Percentiles rank a stretch among this genome's conserved stretches.
These are phyloP conservation scores for Nebria salina DNA, from an alignment of 2,888 invertebrate genomes.

Conservation along the genomic window DNA sequence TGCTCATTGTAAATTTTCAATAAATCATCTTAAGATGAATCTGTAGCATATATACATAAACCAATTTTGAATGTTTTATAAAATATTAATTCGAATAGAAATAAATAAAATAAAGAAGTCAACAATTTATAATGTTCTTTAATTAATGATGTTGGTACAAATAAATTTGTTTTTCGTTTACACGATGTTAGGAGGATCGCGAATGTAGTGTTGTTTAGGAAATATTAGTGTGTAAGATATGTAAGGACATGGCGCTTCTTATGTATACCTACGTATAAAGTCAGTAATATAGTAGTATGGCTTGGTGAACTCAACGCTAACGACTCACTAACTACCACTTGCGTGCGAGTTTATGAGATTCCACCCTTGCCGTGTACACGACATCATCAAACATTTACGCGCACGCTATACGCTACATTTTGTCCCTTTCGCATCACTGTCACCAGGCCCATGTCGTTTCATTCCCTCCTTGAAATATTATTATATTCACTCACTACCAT, in stretches of 20 bases:
- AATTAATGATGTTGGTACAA: neutral
- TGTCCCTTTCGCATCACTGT: neutral
- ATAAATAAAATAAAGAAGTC: neutral
- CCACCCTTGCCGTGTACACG: constrained; percentile 8
- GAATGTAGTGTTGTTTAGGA: neutral
- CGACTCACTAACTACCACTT: constrained; percentile 25
- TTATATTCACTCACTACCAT: neutral
- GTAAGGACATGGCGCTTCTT: neutral
- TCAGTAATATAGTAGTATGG: neutral
- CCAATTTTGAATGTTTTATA: too few relatives aligned
- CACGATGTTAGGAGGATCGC: neutral
- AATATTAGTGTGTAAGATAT: neutral
- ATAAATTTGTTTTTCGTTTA: neutral
- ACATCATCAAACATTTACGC: constrained; percentile 19
- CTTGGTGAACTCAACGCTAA: constrained; percentile 11
- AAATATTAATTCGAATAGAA: too few relatives aligned
- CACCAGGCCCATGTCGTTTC: neutral
- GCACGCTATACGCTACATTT: neutral
- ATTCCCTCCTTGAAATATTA: neutral
- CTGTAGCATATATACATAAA: too few relatives aligned
- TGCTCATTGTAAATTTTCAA: too few relatives aligned
- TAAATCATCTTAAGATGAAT: too few relatives aligned
- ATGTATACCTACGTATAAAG: neutral
- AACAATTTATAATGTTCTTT: neutral
- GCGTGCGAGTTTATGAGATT: constrained; percentile 13